Percentiles rank a stretch among this genome's conserved stretches.
phyloP scores from a whole-genome alignment of 2,113 vertebrate genomes.

The Polyodon spathula region DNA sequence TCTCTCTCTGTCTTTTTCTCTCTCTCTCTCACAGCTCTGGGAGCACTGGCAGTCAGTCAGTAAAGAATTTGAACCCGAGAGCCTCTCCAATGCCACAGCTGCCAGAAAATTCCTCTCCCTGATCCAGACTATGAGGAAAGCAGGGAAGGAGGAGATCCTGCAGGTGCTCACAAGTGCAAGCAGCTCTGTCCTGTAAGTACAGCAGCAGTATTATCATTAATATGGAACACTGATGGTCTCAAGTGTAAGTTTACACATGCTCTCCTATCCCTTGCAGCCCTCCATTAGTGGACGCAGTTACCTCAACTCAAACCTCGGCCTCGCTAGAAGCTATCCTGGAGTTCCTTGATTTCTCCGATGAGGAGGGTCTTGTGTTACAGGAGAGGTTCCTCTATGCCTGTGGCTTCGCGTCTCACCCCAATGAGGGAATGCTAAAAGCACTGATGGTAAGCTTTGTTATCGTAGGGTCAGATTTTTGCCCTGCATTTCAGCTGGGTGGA shows the following conservation, averaged over 20 bases:
- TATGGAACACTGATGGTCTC: too few relatives aligned
- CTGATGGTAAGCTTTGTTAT: conserved; percentile 65
- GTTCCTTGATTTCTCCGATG: conserved; percentile 84
- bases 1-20: neutral
- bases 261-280: conserved; percentile 54
- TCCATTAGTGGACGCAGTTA: conserved; percentile 83
- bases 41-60: conserved; percentile 70
- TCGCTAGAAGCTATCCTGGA: conserved; percentile 76
- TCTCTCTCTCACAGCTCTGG: conserved; percentile 47
- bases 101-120: conserved; percentile 77
- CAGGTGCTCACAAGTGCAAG: conserved; percentile 69
- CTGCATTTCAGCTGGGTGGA: neutral
- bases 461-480: neutral
- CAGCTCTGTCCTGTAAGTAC: conserved; percentile 76
- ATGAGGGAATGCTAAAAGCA: conserved; percentile 69
- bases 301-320: conserved; percentile 79
- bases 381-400: conserved; percentile 93
- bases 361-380: conserved; percentile 64
- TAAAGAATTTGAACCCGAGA: conserved; percentile 70
- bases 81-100: conserved; percentile 68
- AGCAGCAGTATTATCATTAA: neutral
- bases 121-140: conserved; percentile 73
- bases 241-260: neutral
- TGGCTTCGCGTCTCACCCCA: conserved; percentile 85
- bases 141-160: conserved; percentile 78